These are phyloP conservation scores for Gibbula magus DNA, from an alignment of 2,888 invertebrate species.

Conservation along the genomic window DNA sequence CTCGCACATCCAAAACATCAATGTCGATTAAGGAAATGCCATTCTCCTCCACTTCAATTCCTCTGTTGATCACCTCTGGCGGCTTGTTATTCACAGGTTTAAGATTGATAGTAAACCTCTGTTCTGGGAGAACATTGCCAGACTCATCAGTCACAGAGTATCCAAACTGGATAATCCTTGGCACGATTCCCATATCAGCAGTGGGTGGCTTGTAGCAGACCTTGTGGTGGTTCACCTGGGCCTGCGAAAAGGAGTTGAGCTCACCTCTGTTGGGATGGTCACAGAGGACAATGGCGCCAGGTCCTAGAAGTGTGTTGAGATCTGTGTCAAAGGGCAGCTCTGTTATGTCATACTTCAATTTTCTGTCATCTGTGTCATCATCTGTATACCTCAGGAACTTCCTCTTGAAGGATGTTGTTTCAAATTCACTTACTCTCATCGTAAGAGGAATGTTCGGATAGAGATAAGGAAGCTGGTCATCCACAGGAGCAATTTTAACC, in stretches of 20 bases:
- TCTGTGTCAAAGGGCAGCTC: constrained; percentile 69
- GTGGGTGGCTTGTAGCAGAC: constrained; percentile 72
- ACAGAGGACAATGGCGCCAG: constrained; percentile 68
- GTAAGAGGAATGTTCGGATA: constrained; percentile 64
- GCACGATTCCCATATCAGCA: constrained; percentile 70
- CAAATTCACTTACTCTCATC: constrained; percentile 70
- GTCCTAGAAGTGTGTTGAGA: constrained; percentile 58
- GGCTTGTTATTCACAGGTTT: constrained; percentile 73
- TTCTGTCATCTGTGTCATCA: constrained; percentile 65
- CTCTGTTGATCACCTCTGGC: constrained; percentile 68
- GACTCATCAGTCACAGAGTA: constrained; percentile 71
- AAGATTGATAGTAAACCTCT: constrained; percentile 69
- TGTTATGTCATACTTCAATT: constrained; percentile 63
- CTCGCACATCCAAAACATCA: constrained; percentile 66
- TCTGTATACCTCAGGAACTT: constrained; percentile 68
- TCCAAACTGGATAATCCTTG: constrained; percentile 71
- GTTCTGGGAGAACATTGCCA: constrained; percentile 69
- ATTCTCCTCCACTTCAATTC: constrained; percentile 67
- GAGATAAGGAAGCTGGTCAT: constrained; percentile 71
- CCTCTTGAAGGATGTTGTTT: constrained; percentile 65
- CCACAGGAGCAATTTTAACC: constrained; percentile 71
- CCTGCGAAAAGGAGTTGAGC: constrained; percentile 69
- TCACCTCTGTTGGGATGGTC: constrained; percentile 56
- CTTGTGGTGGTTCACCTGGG: constrained; percentile 73
- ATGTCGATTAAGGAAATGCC: constrained; percentile 63